Evolutionary conservation across 2,888 invertebrate species (phyloP), one percentile per base, ranked within the genome.

Genomic region (Erynnis tages): DNA sequence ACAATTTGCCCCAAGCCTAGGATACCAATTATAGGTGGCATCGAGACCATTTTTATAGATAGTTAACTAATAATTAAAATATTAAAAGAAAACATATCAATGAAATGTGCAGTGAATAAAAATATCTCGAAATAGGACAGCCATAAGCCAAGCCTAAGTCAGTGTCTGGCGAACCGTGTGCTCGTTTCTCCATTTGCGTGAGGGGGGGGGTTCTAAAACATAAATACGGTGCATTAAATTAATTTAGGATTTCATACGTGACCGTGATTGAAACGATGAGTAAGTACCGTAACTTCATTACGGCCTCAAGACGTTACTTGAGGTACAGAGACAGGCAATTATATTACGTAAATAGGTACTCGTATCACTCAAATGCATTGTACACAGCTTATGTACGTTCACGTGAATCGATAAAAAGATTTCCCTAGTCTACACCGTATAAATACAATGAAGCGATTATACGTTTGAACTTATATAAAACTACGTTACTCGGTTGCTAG

Each of bases 271-370:
- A 52, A 50, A 50, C 35, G 41, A 38, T 23, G 21, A 44, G 16
- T 44, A 29, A 44, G 50, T 7, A 34, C 53, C 47, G 56, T 58
- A 56, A 58, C 37, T 16, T 35, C 13, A 54, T 40, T 58, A 58
- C 53, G 56, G 49, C 47, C 45, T 56, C 46, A 58, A 58, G 49
- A 43, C 11, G 19, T 17, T 49, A 54, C 50, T 57, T 57, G 44
- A 50, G 23, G 17, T 27, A 27, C 8, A 13, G 37, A 41, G 21
- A 35, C 19, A 50, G 30, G 21, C 4, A 13, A 25, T 21, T 16
- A 40, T 6, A 11, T 16, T 21, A 13, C 16, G 10, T 11, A 10
- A 34, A 35, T 19, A n/a, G n/a, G n/a, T n/a, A 40, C 16, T 27
- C 27, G 27, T 40, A 27, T 40, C n/a, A 38, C 38, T 38, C 21